Base-by-base conservation (phyloP, 2,888 invertebrate genomes). In the Drosophila emarginata region DNA sequence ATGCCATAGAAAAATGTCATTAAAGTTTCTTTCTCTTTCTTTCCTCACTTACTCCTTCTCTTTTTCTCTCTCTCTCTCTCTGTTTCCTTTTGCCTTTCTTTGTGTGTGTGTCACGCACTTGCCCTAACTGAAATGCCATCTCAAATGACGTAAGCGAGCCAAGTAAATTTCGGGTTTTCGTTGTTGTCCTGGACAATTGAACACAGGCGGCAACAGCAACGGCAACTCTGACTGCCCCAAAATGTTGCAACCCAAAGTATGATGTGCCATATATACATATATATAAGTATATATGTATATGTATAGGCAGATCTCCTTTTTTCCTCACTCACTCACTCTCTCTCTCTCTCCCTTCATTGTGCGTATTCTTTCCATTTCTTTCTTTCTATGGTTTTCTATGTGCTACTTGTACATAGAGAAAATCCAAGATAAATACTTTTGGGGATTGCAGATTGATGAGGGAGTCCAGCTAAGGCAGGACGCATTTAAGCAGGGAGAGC, bases 71-170 rank as follows among this genome's bases (percentile, higher is more conserved):
- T 32, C 9, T 32, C 11, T 32, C 32, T 26, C 40, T 15, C 40
- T n/a, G n/a, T n/a, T 21, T 26, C 23, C 52, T 26, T 23, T 1
- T n/a, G 12, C 26, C 26, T 6, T 50, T 50, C 18, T 50, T 7
- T 45, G 18, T 45, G 45, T 45, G 45, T 45, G 45, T 45, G 58
- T 69, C 65, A 70, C 70, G 70, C 71, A 71, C 52, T 65, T 60
- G 71, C 51, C 60, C 56, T 62, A 66, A 65, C 26, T 54, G 56
- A 71, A 60, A 56, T 60, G 51, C 65, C 65, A 65, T 71, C 72
- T 65, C 57, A 72, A 71, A 71, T 71, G 71, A 71, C 71, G 71
- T 71, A 61, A 65, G 71, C 71, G 18, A 39, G 53, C 32, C 60
- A 65, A 50, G 71, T 65, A 52, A 37, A 64, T 50, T 59, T 69